Conservation (phyloP, 2,888 invertebrate genomes). For the Diadegma fenestrale region DNA sequence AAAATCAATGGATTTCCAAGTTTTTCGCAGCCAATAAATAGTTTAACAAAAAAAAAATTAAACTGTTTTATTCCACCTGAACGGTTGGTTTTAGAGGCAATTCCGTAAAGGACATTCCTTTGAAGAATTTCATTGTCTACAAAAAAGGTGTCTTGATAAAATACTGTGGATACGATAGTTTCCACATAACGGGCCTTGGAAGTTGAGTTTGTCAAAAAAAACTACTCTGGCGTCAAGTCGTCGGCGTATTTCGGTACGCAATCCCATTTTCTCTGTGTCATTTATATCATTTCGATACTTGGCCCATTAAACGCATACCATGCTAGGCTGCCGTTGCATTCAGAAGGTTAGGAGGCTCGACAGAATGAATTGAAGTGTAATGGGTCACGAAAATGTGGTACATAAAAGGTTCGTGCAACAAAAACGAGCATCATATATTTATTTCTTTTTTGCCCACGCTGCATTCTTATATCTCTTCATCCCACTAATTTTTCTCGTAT, state of each 20-base stretch:
- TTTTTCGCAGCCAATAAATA: background rate
- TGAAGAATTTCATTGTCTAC: background rate
- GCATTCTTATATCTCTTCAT: slow-evolving; percentile 17
- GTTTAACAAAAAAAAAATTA: background rate
- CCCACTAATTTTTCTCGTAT: background rate
- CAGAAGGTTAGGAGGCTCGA: slow-evolving; percentile 26
- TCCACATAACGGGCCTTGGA: background rate
- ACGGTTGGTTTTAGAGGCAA: background rate
- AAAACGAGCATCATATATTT: background rate
- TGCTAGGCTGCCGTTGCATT: slow-evolving; percentile 42
- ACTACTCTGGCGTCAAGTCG: background rate
- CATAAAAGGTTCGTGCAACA: background rate
- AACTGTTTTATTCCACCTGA: background rate
- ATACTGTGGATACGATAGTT: background rate
- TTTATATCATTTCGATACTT: slow-evolving; percentile 11
- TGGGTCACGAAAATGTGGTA: slow-evolving; percentile 10
- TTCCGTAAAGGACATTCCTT: background rate
- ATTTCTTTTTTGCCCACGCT: background rate
- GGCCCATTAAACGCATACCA: slow-evolving; percentile 57
- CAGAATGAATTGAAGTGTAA: slow-evolving; percentile 57
- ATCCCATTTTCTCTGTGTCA: background rate
- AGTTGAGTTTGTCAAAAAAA: background rate
- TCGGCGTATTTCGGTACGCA: background rate
- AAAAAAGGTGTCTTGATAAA: background rate
- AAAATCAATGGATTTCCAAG: background rate